Percentiles rank a stretch among this genome's conserved stretches.
Conservation (phyloP, 2,797 vertebrate species). For the Pangasius sanitwongsei region DNA sequence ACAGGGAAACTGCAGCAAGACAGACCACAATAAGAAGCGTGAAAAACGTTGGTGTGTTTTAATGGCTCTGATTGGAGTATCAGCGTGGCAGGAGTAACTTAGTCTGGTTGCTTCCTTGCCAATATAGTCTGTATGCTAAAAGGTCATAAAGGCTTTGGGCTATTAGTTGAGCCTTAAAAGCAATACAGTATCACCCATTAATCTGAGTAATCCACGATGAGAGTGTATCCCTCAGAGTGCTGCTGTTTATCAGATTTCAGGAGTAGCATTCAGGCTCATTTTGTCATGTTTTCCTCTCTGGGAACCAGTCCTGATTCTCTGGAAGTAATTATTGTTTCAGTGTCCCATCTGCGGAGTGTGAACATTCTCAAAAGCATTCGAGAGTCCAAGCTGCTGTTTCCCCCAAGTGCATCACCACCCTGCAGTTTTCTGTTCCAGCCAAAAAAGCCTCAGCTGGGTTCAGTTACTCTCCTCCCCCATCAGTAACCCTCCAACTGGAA, state of each 20-base stretch:
- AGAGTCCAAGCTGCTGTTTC: background rate
- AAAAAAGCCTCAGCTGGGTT: background rate
- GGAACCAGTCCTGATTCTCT: background rate
- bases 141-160: background rate
- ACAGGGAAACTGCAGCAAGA: background rate
- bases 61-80: constrained; percentile 2
- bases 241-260: constrained; percentile 17
- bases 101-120: background rate
- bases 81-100: background rate
- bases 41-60: background rate
- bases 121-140: background rate
- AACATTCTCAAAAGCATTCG: background rate
- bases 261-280: background rate
- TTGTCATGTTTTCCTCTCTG: background rate
- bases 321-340: constrained; percentile 2
- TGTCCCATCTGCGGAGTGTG: background rate
- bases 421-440: background rate
- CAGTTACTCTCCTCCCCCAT: background rate
- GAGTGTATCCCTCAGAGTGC: background rate
- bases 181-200: background rate
- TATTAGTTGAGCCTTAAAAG: constrained; percentile 5
- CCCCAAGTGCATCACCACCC: constrained; percentile 6
- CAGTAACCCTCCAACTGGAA: constrained; percentile 5
- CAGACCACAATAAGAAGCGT: background rate
- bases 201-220: background rate